phyloP scores from a whole-genome alignment of 2,797 vertebrate genomes.

The Zalophus californianus region DNA sequence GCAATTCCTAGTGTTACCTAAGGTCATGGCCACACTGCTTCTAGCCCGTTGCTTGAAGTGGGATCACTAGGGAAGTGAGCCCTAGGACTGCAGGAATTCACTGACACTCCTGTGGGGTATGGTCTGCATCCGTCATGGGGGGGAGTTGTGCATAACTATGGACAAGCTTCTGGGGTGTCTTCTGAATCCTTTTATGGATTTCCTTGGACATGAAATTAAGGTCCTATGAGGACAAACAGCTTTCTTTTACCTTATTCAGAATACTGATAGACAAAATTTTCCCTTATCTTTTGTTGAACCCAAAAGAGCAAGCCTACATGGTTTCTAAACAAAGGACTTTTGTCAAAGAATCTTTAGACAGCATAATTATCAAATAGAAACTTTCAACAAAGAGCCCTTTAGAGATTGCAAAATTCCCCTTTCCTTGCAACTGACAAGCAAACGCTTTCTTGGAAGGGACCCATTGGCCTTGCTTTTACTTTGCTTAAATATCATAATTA shows the following conservation, averaged over 20 bases:
- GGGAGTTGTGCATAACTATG: accelerated
- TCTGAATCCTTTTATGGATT: background rate
- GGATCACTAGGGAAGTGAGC: background rate
- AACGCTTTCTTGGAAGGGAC: background rate
- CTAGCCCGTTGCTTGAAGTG: too few relatives aligned
- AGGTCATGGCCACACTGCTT: background rate
- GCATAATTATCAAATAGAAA: constrained; percentile 46
- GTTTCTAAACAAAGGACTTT: constrained; percentile 50
- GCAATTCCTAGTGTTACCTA: background rate
- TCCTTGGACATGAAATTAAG: background rate
- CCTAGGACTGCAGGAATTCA: background rate
- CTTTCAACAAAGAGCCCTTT: constrained; percentile 19
- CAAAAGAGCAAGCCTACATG: background rate
- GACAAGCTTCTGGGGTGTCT: background rate
- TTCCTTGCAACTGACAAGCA: background rate
- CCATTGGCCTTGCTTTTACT: background rate
- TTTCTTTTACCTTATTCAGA: background rate
- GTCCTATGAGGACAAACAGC: background rate
- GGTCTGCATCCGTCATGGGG: too few relatives aligned
- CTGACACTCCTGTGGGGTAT: background rate
- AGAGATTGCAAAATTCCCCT: background rate
- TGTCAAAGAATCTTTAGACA: background rate
- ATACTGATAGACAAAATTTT: background rate
- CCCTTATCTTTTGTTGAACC: background rate
- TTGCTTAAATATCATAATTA: background rate